A percentile compares a stretch with the other conserved stretches of the same genome.
These are phyloP conservation scores for Drosophila biarmipes DNA, from an alignment of 1,140 invertebrate species.

Conservation along the genomic window DNA sequence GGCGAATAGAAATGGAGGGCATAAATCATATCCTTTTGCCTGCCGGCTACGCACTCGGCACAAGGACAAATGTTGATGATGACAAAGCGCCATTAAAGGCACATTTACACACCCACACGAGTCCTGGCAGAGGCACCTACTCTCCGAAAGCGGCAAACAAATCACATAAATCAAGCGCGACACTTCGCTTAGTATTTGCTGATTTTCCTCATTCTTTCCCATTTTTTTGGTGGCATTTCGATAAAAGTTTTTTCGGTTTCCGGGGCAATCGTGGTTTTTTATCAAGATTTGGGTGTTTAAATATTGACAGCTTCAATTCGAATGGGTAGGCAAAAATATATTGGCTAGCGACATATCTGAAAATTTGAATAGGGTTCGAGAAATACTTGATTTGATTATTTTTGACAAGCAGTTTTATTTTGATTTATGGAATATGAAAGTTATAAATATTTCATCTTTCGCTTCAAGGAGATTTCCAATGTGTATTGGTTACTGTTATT, in stretches of 20 bases:
- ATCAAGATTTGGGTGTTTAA: slow-evolving; percentile 65
- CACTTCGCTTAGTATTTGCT: slow-evolving; percentile 80
- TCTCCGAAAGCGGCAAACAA: slow-evolving; percentile 60
- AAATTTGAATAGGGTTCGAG: slow-evolving; percentile 17
- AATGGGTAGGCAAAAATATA: slow-evolving; percentile 18
- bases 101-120: slow-evolving; percentile 67
- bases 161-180: slow-evolving; percentile 79
- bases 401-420: slow-evolving; percentile 6
- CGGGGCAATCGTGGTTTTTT: slow-evolving; percentile 9
- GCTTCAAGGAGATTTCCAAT: no score
- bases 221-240: slow-evolving; percentile 4
- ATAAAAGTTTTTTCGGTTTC: slow-evolving; percentile 39
- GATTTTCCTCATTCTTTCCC: slow-evolving; percentile 55
- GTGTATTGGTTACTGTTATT: no score
- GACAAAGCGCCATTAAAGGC: slow-evolving; percentile 80
- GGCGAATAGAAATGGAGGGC: slow-evolving; percentile 49
- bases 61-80: slow-evolving; percentile 82
- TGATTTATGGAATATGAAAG: slow-evolving; percentile 25
- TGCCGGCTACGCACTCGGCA: slow-evolving; percentile 71
- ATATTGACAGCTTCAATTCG: slow-evolving; percentile 40
- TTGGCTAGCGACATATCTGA: background rate
- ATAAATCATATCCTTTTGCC: slow-evolving; percentile 74
- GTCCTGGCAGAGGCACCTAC: slow-evolving; percentile 65
- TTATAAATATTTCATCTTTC: background rate
- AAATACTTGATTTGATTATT: slow-evolving; percentile 19